Base-by-base conservation (phyloP, 2,888 invertebrate species). In the Altica lythri region DNA sequence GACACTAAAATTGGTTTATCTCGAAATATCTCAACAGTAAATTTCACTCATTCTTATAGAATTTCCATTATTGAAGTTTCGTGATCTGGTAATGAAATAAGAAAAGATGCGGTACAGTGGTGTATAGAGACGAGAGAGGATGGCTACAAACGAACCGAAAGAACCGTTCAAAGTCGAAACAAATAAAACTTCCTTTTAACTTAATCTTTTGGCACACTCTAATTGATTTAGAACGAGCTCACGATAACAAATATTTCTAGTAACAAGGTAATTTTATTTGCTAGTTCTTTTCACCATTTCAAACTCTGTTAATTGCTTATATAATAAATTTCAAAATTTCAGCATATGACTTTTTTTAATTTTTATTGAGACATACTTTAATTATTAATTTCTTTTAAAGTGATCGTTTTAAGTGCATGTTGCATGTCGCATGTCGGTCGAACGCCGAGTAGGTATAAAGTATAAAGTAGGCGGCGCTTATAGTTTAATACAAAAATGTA, bases 211-310 rank as follows among this genome's bases (percentile, higher is more conserved):
- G 12, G 13, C 40, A 13, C 43, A 50, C 32, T 55, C 52, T 65
- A 66, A 67, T 59, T 54, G 52, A 51, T 53, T 67, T 67, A 66
- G 35, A 27, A 50, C 4, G 2, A 43, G 45, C 50, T 42, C 62
- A 59, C 68, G 63, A 68, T 69, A 68, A 68, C 69, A 70, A 69
- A 68, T 70, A 70, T 65, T 66, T 68, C 64, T 63, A 63, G 66
- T 70, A 68, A 68, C 57, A 61, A 54, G 50, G 57, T 68, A 66
- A 68, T 57, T 49, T 55, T 58, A 60, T 69, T 68, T 64, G 40
- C 8, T 45, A 67, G 68, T 64, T 42, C n/a, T 45, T 30, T 43
- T 29, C 44, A 30, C 47, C 43, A 53, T 53, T 53, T 53, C 48
- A 22, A 37, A 37, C 53, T 17, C 32, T 22, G 12, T n/a, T n/a